A percentile compares a stretch with the other conserved stretches of the same genome.
These are phyloP conservation scores for Phenganax subtilis DNA, from an alignment of 92 coral and sea anemone genomes.

Conservation along the genomic window DNA sequence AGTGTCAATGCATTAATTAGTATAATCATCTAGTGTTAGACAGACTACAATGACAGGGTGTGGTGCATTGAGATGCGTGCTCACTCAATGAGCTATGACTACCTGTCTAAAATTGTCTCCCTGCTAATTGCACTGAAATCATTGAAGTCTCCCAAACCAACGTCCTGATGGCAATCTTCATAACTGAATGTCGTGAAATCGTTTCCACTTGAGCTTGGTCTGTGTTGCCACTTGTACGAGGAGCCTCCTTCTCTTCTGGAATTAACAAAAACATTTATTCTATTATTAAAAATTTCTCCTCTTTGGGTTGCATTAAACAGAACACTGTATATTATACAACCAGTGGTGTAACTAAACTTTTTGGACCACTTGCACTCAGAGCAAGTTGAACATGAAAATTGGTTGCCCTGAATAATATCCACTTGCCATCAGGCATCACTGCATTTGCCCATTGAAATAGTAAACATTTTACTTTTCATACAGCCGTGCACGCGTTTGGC, in stretches of 20 bases:
- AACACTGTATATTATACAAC: too few relatives aligned
- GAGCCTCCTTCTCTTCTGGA: conserved; percentile 17
- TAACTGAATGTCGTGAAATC: conserved; percentile 15
- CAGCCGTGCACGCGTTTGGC: too few relatives aligned
- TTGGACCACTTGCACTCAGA: too few relatives aligned
- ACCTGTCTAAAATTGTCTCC: conserved; percentile 13
- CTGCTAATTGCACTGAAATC: conserved; percentile 84
- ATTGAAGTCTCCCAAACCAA: conserved; percentile 89
- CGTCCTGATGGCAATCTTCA: conserved; percentile 59
- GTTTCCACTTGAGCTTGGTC: conserved; percentile 6
- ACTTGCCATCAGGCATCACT: too few relatives aligned
- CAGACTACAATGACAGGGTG: too few relatives aligned
- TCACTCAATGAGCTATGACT: not conserved
- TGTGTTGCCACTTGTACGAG: conserved; percentile 18
- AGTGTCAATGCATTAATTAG: not conserved
- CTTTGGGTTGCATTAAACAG: not conserved
- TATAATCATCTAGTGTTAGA: not conserved
- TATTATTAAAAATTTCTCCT: not conserved
- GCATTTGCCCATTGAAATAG: too few relatives aligned
- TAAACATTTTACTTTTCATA: too few relatives aligned
- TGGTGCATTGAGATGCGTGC: too few relatives aligned
- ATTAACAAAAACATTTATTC: not conserved
- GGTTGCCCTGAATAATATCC: too few relatives aligned
- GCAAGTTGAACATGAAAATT: too few relatives aligned
- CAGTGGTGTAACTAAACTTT: too few relatives aligned